Evolutionary conservation across 2,888 invertebrate genomes (phyloP).

Genomic region (Lasiommata megera): DNA sequence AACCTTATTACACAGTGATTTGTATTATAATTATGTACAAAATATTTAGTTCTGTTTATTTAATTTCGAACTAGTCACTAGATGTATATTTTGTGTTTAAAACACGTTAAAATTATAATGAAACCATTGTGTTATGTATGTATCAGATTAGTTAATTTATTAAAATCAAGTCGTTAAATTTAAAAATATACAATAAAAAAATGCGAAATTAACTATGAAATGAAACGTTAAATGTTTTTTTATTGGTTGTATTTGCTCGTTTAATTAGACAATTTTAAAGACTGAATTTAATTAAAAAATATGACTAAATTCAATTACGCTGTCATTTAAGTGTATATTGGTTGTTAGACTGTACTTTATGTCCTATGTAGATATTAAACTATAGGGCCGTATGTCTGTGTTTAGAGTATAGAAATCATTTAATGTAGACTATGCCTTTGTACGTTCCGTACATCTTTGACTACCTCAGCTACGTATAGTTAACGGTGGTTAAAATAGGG

Average conservation of each 20-base stretch:
- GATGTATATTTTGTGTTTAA: constrained; percentile 2
- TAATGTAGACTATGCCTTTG: constrained; percentile 4
- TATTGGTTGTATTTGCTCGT: constrained; percentile 55
- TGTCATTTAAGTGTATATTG: constrained; percentile 63
- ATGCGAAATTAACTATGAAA: background rate
- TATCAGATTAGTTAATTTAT: background rate
- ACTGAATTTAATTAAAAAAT: constrained; percentile 73
- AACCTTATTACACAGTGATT: background rate
- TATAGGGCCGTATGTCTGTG: constrained; percentile 51
- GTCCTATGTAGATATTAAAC: constrained; percentile 27
- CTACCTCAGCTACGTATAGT: constrained; percentile 13
- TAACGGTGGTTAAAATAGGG: too few relatives aligned
- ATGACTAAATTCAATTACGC: constrained; percentile 73
- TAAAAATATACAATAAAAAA: background rate
- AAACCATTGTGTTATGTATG: background rate
- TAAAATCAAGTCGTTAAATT: constrained; percentile 3
- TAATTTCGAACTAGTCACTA: background rate
- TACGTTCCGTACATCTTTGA: constrained; percentile 4
- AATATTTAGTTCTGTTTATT: background rate
- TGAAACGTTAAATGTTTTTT: constrained; percentile 34
- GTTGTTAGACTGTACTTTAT: constrained; percentile 47
- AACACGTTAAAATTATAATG: constrained; percentile 1
- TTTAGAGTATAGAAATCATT: constrained; percentile 31
- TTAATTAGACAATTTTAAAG: constrained; percentile 73
- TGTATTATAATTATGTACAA: constrained; percentile 3